A percentile compares a stretch with the other conserved stretches of the same genome.
phyloP scores from a whole-genome alignment of 2,113 vertebrate species.

The Apodemus sylvaticus region DNA sequence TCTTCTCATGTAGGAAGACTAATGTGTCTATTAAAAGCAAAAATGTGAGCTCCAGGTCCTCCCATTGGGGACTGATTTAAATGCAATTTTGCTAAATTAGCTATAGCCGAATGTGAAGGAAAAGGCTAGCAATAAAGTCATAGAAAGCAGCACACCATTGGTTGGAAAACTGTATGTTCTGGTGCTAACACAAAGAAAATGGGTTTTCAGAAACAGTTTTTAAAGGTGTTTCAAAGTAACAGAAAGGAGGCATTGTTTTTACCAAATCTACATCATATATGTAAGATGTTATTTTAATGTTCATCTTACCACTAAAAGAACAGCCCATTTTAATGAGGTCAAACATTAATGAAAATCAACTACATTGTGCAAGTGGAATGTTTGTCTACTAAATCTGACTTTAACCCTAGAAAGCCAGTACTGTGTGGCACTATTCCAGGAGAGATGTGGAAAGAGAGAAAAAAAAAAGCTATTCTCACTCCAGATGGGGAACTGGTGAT shows the following conservation, averaged over 20 bases:
- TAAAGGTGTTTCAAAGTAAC: not conserved
- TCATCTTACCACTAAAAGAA: constrained; percentile 33
- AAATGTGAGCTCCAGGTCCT: constrained; percentile 83
- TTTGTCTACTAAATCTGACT: constrained; percentile 4
- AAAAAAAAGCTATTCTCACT: not conserved
- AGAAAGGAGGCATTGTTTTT: constrained; percentile 6
- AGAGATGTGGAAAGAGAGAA: too few species aligned
- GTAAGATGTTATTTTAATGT: constrained; percentile 19
- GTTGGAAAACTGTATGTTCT: constrained; percentile 49
- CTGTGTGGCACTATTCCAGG: not conserved
- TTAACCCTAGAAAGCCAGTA: constrained; percentile 24
- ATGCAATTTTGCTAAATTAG: constrained; percentile 86
- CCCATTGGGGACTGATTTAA: constrained; percentile 85
- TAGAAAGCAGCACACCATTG: constrained; percentile 71
- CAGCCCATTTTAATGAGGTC: constrained; percentile 31
- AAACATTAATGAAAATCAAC: constrained; percentile 24
- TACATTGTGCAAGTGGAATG: not conserved
- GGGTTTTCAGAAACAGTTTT: constrained; percentile 54
- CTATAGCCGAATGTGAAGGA: constrained; percentile 75
- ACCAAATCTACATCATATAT: not conserved
- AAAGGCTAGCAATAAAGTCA: constrained; percentile 76
- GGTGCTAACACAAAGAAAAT: constrained; percentile 55
- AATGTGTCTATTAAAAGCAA: constrained; percentile 86
- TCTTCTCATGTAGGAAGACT: constrained; percentile 84
- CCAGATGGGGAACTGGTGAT: not conserved